Evolutionary conservation across 2,888 invertebrate species (phyloP), one percentile per base, ranked within the genome.

Genomic region (Galeopsomyia nigrocyanea): DNA sequence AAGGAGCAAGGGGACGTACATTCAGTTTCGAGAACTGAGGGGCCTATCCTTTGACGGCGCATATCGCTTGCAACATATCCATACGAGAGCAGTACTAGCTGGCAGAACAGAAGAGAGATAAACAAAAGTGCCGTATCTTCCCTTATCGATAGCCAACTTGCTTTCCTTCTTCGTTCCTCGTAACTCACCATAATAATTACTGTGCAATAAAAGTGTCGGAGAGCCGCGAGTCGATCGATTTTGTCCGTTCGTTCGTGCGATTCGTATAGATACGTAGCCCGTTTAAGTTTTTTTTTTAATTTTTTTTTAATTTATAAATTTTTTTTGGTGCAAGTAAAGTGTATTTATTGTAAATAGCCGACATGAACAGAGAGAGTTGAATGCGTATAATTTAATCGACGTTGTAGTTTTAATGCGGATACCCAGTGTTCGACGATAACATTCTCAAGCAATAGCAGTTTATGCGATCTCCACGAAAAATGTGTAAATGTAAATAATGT

Each of bases 271-370:
- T 65, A 57, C 62, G 70, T 63, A 62, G 31, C 70, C 68, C 74
- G 74, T 62, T 76, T 10, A 9, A 13, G 51, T 53, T 53, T 73
- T 71, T 71, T 72, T 72, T 73, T 39, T 39, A n/a, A n/a, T n/a
- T n/a, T n/a, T n/a, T n/a, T n/a, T n/a, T n/a, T n/a, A n/a, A n/a
- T n/a, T n/a, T n/a, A n/a, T n/a, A n/a, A n/a, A n/a, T n/a, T 72
- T 72, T 73, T 39, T 39, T 39, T 39, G 5, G 39, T 10, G 39
- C 13, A 10, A 39, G 77, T 65, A 56, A 73, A 63, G 72, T 85
- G 83, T 84, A 85, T 83, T 83, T 83, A 83, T 80, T 83, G 83
- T 83, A 83, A 82, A 83, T 83, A 83, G 79, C 75, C 78, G 78
- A 79, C 75, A 78, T 26, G 39, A 13, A 39, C 39, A 39, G 39